Percentiles rank a stretch among this genome's conserved stretches.
Evolutionary conservation across 2,888 invertebrate species (phyloP).

Genomic region (Habroteleia sp.): DNA sequence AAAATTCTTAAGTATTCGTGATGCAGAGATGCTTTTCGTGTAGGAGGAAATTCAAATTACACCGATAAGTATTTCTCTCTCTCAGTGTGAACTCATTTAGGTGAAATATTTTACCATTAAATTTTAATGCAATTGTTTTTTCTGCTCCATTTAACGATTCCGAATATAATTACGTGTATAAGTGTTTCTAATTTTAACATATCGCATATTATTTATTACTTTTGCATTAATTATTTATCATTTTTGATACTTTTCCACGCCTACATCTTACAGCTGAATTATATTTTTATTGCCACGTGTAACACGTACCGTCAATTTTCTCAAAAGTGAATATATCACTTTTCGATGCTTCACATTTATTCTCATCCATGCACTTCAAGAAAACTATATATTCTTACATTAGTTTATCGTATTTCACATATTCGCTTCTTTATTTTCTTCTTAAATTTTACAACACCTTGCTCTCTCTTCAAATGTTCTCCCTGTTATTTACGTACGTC

Average conservation of each 20-base stretch:
- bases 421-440: constrained; percentile 54
- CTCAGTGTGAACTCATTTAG: not conserved
- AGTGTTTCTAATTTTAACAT: not conserved
- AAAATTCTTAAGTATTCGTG: constrained; percentile 1
- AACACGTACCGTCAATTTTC: constrained; percentile 44
- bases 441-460: constrained; percentile 49
- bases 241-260: constrained; percentile 1
- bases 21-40: constrained; percentile 13
- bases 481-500: constrained; percentile 37
- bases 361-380: constrained; percentile 49
- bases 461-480: constrained; percentile 33
- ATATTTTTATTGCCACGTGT: constrained; percentile 39
- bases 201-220: not conserved
- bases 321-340: constrained; percentile 44
- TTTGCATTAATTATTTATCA: too few species aligned
- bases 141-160: too few species aligned
- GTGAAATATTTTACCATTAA: constrained; percentile 5
- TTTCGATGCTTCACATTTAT: constrained; percentile 58
- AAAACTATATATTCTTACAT: constrained; percentile 59
- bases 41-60: constrained; percentile 4
- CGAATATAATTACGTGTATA: too few species aligned
- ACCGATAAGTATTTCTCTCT: not conserved
- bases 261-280: constrained; percentile 13
- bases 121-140: not conserved
- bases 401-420: constrained; percentile 58